These are phyloP conservation scores for Hiodon alosoides DNA, from an alignment of 2,113 vertebrate species.

Conservation along the genomic window DNA sequence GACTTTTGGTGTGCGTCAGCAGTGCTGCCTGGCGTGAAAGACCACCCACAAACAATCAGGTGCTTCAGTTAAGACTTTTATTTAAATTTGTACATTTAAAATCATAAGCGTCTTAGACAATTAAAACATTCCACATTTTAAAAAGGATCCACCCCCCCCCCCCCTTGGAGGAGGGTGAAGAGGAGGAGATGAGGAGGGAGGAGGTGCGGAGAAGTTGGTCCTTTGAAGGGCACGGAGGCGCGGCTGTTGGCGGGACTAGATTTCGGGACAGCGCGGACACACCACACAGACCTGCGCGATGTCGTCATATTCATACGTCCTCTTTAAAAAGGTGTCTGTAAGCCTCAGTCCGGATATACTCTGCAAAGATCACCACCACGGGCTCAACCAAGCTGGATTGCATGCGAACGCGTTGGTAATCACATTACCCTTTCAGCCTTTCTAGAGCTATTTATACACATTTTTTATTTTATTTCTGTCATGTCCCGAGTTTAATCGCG, in stretches of 20 bases:
- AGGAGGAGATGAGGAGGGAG: slow-evolving; percentile 33
- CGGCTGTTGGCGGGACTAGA: slow-evolving; percentile 39
- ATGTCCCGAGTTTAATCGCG: no score
- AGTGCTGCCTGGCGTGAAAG: no score
- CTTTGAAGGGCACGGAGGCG: slow-evolving; percentile 38
- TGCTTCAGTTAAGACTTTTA: slow-evolving; percentile 42
- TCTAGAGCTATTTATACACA: no score
- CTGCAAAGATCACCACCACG: slow-evolving; percentile 53
- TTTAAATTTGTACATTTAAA: slow-evolving; percentile 56
- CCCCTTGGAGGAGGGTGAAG: background rate
- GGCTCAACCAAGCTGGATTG: no score
- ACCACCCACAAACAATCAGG: background rate
- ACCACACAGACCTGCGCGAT: slow-evolving; percentile 95
- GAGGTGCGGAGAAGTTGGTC: slow-evolving; percentile 53
- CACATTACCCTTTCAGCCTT: no score
- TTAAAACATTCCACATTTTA: slow-evolving; percentile 49
- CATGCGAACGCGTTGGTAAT: no score
- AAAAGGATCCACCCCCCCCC: slow-evolving; percentile 39
- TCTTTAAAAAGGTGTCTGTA: slow-evolving; percentile 93
- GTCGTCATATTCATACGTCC: slow-evolving; percentile 95
- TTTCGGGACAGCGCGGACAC: slow-evolving; percentile 74
- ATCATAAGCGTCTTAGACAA: slow-evolving; percentile 36
- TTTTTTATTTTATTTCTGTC: no score
- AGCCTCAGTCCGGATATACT: slow-evolving; percentile 90
- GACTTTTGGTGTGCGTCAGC: background rate